These are phyloP conservation scores for Leuctra nigra DNA, from an alignment of 2,888 invertebrate species.

Conservation along the genomic window DNA sequence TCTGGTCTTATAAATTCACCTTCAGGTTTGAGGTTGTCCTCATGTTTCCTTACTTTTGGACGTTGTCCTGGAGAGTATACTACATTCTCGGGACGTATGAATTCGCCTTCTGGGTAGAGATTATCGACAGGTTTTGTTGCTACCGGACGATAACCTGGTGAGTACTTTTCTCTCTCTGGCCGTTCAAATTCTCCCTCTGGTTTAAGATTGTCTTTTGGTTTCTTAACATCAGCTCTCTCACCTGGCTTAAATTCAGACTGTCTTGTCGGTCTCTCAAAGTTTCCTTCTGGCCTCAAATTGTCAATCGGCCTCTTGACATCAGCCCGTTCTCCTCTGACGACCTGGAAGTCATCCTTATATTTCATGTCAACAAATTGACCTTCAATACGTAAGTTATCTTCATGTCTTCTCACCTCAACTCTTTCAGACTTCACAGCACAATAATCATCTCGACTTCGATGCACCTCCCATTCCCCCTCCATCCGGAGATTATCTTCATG, in stretches of 20 bases:
- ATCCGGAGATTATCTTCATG: slow-evolving; percentile 53
- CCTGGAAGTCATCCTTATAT: slow-evolving; percentile 13
- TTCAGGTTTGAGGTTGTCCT: slow-evolving; percentile 49
- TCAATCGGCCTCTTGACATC: slow-evolving; percentile 37
- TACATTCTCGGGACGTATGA: slow-evolving; percentile 41
- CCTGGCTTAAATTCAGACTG: slow-evolving; percentile 35
- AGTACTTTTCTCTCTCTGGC: slow-evolving; percentile 35
- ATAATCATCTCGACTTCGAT: slow-evolving; percentile 44
- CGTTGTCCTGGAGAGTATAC: slow-evolving; percentile 51
- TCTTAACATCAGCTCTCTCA: slow-evolving; percentile 37
- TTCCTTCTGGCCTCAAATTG: slow-evolving; percentile 47
- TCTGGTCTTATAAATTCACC: slow-evolving; percentile 36
- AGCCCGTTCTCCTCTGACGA: slow-evolving; percentile 32
- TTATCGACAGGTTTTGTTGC: slow-evolving; percentile 39
- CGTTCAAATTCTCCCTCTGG: slow-evolving; percentile 51
- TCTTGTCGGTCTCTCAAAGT: slow-evolving; percentile 36
- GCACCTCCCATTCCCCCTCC: slow-evolving; percentile 36
- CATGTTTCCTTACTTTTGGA: slow-evolving; percentile 51
- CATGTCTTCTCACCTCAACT: slow-evolving; percentile 25
- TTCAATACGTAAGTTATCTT: slow-evolving; percentile 46
- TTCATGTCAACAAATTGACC: slow-evolving; percentile 41
- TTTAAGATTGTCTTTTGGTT: slow-evolving; percentile 37
- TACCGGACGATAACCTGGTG: slow-evolving; percentile 42
- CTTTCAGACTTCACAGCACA: slow-evolving; percentile 46
- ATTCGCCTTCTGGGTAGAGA: slow-evolving; percentile 44